These are phyloP conservation scores for Sceloporus tristichus DNA, from an alignment of 2,113 vertebrate genomes.

Conservation along the genomic window DNA sequence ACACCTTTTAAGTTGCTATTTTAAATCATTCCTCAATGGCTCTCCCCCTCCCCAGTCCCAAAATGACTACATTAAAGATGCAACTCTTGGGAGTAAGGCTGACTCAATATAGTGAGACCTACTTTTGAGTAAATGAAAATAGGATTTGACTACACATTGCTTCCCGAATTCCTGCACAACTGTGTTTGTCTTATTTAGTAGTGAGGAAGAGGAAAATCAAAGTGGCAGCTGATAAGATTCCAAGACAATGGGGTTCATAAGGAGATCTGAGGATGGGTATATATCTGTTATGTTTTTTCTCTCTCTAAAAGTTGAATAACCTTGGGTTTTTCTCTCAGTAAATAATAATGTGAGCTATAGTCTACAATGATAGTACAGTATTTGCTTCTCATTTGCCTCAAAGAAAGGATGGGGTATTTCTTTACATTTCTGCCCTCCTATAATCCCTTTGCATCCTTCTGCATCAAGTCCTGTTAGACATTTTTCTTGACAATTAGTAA, in stretches of 20 bases:
- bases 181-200: neutral
- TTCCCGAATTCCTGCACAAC: neutral
- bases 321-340: neutral
- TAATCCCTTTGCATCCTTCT: neutral
- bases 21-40: constrained; percentile 19
- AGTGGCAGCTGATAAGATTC: too few relatives aligned
- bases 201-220: too few relatives aligned
- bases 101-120: too few relatives aligned
- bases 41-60: neutral
- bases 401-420: neutral
- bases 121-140: neutral
- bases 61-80: neutral
- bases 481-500: neutral
- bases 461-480: neutral
- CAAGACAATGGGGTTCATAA: neutral
- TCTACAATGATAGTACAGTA: neutral
- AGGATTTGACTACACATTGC: neutral
- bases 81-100: neutral
- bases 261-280: neutral
- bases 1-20: constrained; percentile 26
- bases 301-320: neutral
- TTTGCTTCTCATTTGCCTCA: constrained; percentile 2
- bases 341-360: neutral
- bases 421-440: neutral
- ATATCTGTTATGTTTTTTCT: too few relatives aligned